Base-by-base conservation (phyloP, 2,797 vertebrate genomes). In the Thalassophryne amazonica region DNA sequence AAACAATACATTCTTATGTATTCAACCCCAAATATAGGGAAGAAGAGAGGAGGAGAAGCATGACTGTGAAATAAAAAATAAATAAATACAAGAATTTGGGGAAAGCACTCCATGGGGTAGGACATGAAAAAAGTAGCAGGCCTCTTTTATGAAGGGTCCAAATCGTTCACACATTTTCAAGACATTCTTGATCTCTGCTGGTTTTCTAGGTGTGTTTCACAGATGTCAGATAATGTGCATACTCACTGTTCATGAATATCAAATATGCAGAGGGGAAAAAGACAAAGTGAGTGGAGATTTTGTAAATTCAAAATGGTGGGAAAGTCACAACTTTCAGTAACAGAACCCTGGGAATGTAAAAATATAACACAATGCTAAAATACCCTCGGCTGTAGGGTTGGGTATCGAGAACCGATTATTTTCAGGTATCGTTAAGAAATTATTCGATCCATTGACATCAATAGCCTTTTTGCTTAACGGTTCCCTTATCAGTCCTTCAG, bases 151-250 rank as follows among this genome's bases (percentile, higher is more conserved):
- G 80, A 87, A 84, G 78, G 78, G 64, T 70, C 80, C 79, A 89
- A 90, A 89, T 88, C 75, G 76, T 87, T 89, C 80, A 63, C 89
- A 91, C 89, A 88, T 89, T 91, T 91, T 85, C 84, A 78, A 73
- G 80, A 86, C 75, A 69, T 45, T 70, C 73, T 77, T 64, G 55
- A 59, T 78, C 66, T 76, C 73, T 31, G 50, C 59, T 28, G 38
- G 38, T 55, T 81, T 69, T 50, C 46, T 80, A 74, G 77, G 78
- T 85, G 86, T 88, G 86, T 76, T 89, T 57, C 83, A 58, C 89
- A 89, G 86, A 88, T 89, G 88, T 89, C 83, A 69, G 76, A 86
- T 64, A 78, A 80, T 68, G 72, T 73, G 73, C 61, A 75, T 36
- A 12, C 64, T 41, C 58, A 65, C 66, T 73, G 53, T 58, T 85